phyloP scores from a whole-genome alignment of 2,113 vertebrate species.

The Brachyhypopomus gauderio region DNA sequence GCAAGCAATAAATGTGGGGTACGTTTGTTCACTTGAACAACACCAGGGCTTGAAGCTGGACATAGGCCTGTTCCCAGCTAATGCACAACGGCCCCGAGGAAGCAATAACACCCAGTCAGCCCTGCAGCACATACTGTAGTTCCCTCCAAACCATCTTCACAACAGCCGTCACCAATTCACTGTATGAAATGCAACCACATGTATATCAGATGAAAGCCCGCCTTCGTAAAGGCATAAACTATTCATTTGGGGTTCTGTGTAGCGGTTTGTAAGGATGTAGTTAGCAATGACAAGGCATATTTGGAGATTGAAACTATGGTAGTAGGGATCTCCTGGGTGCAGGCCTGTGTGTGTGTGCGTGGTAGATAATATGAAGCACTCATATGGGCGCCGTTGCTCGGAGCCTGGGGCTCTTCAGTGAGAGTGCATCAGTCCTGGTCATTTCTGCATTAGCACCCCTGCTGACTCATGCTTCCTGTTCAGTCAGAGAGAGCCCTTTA shows the following conservation, averaged over 20 bases:
- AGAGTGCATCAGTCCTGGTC: slow-evolving; percentile 68
- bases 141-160: not conserved
- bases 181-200: not conserved
- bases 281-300: slow-evolving; percentile 15
- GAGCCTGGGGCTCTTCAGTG: slow-evolving; percentile 63
- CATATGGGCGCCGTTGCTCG: slow-evolving; percentile 47
- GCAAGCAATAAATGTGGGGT: slow-evolving; percentile 31
- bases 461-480: slow-evolving; percentile 68
- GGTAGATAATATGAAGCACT: slow-evolving; percentile 22
- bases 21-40: no score
- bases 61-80: slow-evolving; percentile 57
- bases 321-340: slow-evolving; percentile 6
- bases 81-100: slow-evolving; percentile 42
- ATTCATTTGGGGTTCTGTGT: not conserved
- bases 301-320: not conserved
- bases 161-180: not conserved
- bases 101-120: slow-evolving; percentile 5
- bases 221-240: not conserved
- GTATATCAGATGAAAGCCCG: not conserved
- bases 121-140: not conserved
- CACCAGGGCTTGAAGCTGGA: slow-evolving; percentile 37
- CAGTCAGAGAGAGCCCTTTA: slow-evolving; percentile 43
- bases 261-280: not conserved
- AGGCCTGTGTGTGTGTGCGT: slow-evolving; percentile 4
- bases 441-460: slow-evolving; percentile 60